Base-by-base conservation (phyloP, 2,888 invertebrate species). In the Rhamphomyia laevipes region DNA sequence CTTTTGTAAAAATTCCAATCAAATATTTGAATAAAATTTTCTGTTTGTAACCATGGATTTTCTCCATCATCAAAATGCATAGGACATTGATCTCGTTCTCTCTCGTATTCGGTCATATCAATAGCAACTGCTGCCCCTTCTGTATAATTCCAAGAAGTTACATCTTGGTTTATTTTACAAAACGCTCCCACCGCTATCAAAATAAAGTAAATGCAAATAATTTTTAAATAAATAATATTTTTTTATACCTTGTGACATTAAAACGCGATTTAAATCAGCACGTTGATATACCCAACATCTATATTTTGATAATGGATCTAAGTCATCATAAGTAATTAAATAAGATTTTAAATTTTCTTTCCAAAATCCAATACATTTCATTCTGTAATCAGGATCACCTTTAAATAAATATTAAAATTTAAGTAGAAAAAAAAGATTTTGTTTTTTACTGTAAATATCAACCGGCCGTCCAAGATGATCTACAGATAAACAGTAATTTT, bases 241-340 rank as follows among this genome's bases (percentile, higher is more conserved):
- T 5, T 12, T 33, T 17, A 48, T 52, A 63, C 63, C 63, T 69
- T 86, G 80, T 1, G 87, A 87, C 80, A 85, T 81, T 13, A 83
- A 73, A 60, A 96, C 83, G 66, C 83, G 74, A 63, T 94, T 94
- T 57, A 95, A 77, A 77, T 95, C 95, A 44, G 92, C 85, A 61
- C 96, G 77, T 68, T 96, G 95, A 70, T 95, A 96, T 40, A 95
- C 94, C 96, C 96, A 97, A 67, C 96, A 97, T 60, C 95, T 82
- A 67, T 94, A 97, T 66, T 86, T 90, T 4, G 93, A 93, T 62
- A 91, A 86, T 0, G 96, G 91, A 74, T 97, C 96, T 60, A 95
- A 76, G 64, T 93, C 93, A 66, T 97, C 96, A 67, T 87, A 94
- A 0, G 96, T 97, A 49, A 97, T 87, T 41, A 97, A 72, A 68